Percentiles rank a stretch among this genome's conserved stretches.
Conservation (phyloP, 2,113 vertebrate species). For the Coregonus clupeaformis region DNA sequence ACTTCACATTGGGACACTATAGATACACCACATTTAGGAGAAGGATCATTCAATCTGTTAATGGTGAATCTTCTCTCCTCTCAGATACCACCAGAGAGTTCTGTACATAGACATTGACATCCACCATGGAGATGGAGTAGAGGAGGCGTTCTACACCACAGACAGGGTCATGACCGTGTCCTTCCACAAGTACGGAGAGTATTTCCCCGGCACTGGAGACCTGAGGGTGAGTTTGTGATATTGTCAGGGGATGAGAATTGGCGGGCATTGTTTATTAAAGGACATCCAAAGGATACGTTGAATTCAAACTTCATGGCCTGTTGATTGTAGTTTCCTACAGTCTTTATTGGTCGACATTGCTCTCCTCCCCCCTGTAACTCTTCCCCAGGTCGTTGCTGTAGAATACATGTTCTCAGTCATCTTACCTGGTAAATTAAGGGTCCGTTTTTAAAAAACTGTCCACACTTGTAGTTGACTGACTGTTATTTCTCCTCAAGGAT, state of each 20-base stretch:
- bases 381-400: no score
- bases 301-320: no score
- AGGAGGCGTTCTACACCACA: conserved; percentile 96
- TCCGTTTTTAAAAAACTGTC: no score
- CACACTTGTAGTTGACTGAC: not conserved
- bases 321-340: no score
- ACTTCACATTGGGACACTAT: not conserved
- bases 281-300: no score
- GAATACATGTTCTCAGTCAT: no score
- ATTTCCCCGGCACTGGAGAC: conserved; percentile 95
- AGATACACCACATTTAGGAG: not conserved
- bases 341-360: no score
- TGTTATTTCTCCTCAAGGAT: conserved; percentile 69
- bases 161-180: conserved; percentile 97
- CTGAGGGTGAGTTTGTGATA: conserved; percentile 80
- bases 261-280: no score
- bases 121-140: conserved; percentile 93
- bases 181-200: conserved; percentile 95
- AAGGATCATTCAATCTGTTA: not conserved
- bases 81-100: conserved; percentile 95
- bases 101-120: conserved; percentile 97
- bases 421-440: no score
- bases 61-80: not conserved
- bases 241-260: no score
- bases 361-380: no score